Base-by-base conservation (phyloP, 2,888 invertebrate genomes). In the Agrypnus murinus region DNA sequence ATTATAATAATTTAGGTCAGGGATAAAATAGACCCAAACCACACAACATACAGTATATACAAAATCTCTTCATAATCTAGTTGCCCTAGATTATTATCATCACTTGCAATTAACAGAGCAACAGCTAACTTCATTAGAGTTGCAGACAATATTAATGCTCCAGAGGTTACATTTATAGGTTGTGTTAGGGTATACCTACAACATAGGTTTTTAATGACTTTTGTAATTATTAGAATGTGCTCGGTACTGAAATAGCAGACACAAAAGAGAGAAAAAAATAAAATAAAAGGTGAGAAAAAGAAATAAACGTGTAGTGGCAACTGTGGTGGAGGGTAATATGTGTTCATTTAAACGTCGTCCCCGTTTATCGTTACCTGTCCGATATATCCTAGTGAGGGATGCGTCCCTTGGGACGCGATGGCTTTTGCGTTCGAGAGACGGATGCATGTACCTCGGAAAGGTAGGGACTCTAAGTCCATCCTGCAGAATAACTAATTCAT, bases 91-190 rank as follows among this genome's bases (percentile, higher is more conserved):
- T 67, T 67, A 45, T 53, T 60, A 67, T 67, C 67, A 53, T 50
- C 53, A 45, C 53, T 62, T 34, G 59, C 32, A 55, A 55, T 55
- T 59, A 67, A 60, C 59, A 43, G 40, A 59, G 67, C 59, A 62
- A 50, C 53, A 67, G 43, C 67, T 60, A 67, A 67, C 60, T 67
- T 67, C 53, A 67, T 67, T 67, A 67, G 46, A 36, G 43, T 36
- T 48, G 25, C 53, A 66, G 53, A 64, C 53, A 64, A 65, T 55
- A 46, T 45, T 46, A 66, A 59, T 32, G 58, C 58, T 25, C 15
- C 25, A 34, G 17, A 58, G 40, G 36, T 15, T 57, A 25, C 25
- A 32, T 55, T 34, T 34, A 17, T 19, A 63, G 48, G 48, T 46
- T 50, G 36, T 19, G 36, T 48, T 45, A 10, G 40, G 45, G 36